Conservation (phyloP, 2,113 vertebrate species). For the Perca flavescens region DNA sequence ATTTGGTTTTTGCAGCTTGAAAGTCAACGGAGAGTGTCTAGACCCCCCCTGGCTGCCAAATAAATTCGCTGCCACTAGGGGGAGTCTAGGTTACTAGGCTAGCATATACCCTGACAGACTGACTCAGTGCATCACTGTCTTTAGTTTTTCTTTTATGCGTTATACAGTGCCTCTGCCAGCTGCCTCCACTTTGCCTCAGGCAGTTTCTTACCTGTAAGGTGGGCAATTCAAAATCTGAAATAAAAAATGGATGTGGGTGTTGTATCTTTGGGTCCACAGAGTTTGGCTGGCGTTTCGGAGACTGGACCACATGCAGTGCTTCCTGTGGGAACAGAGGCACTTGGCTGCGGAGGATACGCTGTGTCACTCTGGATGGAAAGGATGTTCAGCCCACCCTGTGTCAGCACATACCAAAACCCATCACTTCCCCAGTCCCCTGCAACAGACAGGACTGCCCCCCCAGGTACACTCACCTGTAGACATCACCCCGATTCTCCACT, state of each 20-base stretch:
- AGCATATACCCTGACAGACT: no score
- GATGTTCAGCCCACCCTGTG: constrained; percentile 82
- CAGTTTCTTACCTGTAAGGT: not conserved
- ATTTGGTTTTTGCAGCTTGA: no score
- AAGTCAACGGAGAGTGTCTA: no score
- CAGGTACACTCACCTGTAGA: constrained; percentile 77
- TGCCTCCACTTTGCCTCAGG: not conserved
- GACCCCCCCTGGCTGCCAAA: no score
- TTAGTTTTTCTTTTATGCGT: not conserved
- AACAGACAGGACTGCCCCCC: constrained; percentile 87
- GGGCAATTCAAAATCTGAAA: constrained; percentile 8
- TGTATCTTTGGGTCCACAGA: constrained; percentile 72
- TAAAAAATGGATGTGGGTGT: not conserved
- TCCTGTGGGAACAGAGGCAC: constrained; percentile 88
- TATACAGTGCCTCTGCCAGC: not conserved
- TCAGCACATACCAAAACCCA: constrained; percentile 81
- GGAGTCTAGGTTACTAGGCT: no score
- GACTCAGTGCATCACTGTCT: not conserved
- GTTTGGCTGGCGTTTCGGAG: constrained; percentile 84
- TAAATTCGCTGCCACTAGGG: no score
- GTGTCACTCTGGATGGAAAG: constrained; percentile 73
- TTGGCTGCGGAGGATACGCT: constrained; percentile 79
- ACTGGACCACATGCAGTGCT: constrained; percentile 88
- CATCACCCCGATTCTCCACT: not conserved
- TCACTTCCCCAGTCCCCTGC: constrained; percentile 78